These are phyloP conservation scores for Strigamia crassipes DNA, from an alignment of 2,888 invertebrate genomes.

Conservation along the genomic window DNA sequence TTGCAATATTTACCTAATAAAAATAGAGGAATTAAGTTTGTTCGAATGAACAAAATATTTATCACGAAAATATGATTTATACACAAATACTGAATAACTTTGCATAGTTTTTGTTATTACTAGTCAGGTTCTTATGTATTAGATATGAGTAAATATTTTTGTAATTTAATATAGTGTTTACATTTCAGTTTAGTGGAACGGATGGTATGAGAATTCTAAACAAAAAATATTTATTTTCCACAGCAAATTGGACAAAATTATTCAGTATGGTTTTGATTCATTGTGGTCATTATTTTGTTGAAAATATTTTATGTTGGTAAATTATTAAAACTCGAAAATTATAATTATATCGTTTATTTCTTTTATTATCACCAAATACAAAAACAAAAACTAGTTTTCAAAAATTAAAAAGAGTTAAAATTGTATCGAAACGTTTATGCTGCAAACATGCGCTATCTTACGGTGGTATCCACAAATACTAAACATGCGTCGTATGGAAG, in stretches of 20 bases:
- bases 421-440: background rate
- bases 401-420: too few species aligned
- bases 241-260: background rate
- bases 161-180: background rate
- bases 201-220: background rate
- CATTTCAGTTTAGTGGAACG: background rate
- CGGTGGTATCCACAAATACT: background rate
- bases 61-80: background rate
- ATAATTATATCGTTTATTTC: too few species aligned
- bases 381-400: background rate
- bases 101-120: too few species aligned
- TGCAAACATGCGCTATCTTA: slow-evolving; percentile 8
- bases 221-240: slow-evolving; percentile 10
- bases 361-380: too few species aligned
- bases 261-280: background rate
- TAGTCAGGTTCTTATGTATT: background rate
- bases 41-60: background rate
- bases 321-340: too few species aligned
- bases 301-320: background rate
- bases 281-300: background rate
- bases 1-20: background rate
- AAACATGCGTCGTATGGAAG: slow-evolving; percentile 15
- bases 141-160: slow-evolving; percentile 3
- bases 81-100: too few species aligned
- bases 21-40: background rate